Evolutionary conservation across 2,113 vertebrate genomes (phyloP), one percentile per base, ranked within the genome.

Genomic region (Alouatta palliata): DNA sequence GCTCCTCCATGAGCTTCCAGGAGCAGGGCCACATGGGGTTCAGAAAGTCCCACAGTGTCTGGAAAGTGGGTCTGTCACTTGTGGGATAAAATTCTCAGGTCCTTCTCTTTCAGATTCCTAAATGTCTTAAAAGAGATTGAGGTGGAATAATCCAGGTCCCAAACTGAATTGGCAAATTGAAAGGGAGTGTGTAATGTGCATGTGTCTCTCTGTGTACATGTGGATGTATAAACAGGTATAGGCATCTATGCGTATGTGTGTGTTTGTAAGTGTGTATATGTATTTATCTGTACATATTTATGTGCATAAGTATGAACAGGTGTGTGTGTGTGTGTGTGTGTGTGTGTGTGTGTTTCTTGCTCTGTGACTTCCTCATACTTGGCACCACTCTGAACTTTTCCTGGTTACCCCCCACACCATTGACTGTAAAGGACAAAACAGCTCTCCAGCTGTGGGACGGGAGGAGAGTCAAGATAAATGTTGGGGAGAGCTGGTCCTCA

Each of bases 401-500:
- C 32, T 40, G 32, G 17, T 23, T 58, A 30, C 4, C 52, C 6
- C 6, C 66, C 6, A 8, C 66, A 35, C 32, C 25, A 32, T 6
- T 40, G 68, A 3, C 0, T 35, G 35, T 14, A 54, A 23, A 27
- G 23, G 32, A 58, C 17, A 30, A 6, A 79, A 27, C 23, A 23
- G 25, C 8, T 47, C 17, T 66, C n/a, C n/a, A 13, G 13, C 23
- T 13, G 5, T 37, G 35, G 3, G 27, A 71, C 1, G 25, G 32
- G 0, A 43, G 1, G 47, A 21, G 20, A 4, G 0, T n/a, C 45
- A 2, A n/a, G 56, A n/a, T 17, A 21, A 82, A 11, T 27, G 27
- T 2, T 20, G 35, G 76, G 9, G 52, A 35, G 37, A 80, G 27
- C 30, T 19, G 8, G 58, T 43, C n/a, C 25, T 54, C 9, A 17